Conservation (phyloP, 1,140 invertebrate species). For the Tetragonula clypearis region DNA sequence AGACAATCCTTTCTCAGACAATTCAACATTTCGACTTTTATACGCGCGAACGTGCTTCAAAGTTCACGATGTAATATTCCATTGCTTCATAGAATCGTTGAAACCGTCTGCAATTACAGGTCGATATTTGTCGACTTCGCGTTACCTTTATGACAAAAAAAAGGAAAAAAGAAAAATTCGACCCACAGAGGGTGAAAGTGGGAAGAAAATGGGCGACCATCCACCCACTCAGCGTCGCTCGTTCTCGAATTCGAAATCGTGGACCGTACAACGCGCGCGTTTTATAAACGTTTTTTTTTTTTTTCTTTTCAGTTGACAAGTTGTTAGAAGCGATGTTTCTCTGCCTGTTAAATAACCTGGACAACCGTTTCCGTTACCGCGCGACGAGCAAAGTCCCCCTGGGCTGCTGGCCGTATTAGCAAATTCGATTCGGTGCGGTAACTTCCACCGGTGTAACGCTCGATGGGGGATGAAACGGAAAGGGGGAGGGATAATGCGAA, state of each 20-base stretch:
- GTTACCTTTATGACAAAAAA: too few species aligned
- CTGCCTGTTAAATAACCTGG: conserved; percentile 29
- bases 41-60: too few species aligned
- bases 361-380: conserved; percentile 24
- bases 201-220: too few species aligned
- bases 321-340: conserved; percentile 27
- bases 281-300: background rate
- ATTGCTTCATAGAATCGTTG: too few species aligned
- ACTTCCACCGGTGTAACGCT: conserved; percentile 23
- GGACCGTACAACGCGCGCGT: background rate
- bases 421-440: conserved; percentile 63
- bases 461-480: background rate
- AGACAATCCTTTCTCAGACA: too few species aligned
- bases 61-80: too few species aligned
- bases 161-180: too few species aligned
- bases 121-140: too few species aligned
- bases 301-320: background rate
- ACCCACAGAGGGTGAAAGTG: too few species aligned
- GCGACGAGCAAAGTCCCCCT: conserved; percentile 33
- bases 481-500: conserved; percentile 12
- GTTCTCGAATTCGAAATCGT: background rate
- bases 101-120: too few species aligned
- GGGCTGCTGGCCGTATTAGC: conserved; percentile 47
- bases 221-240: background rate
- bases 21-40: too few species aligned